Conservation (phyloP, 2,888 invertebrate species). For the Danaus chrysippus region DNA sequence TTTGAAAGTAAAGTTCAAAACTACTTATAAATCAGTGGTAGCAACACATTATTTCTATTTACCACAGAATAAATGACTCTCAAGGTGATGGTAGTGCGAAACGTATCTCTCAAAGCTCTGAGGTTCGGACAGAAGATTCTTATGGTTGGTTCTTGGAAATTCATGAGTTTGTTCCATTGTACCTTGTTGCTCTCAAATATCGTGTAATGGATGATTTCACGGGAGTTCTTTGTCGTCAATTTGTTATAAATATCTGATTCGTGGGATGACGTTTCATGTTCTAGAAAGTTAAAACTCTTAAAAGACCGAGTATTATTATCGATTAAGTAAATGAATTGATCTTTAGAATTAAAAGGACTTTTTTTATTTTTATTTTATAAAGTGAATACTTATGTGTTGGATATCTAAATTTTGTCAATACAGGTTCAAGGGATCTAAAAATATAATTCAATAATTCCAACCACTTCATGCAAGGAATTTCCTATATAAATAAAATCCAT, state of each 20-base stretch:
- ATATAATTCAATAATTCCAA: too few species aligned
- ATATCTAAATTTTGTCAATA: too few species aligned
- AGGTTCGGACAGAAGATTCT: slow-evolving; percentile 74
- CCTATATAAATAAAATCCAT: too few species aligned
- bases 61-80: slow-evolving; percentile 76
- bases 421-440: too few species aligned
- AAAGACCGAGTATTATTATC: too few species aligned
- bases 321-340: too few species aligned
- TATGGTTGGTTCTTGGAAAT: slow-evolving; percentile 73
- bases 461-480: too few species aligned
- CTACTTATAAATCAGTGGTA: too few species aligned
- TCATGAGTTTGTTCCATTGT: slow-evolving; percentile 75
- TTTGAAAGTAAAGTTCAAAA: too few species aligned
- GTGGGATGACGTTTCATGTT: slow-evolving; percentile 42
- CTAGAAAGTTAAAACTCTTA: slow-evolving; percentile 18
- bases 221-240: slow-evolving; percentile 47
- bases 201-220: slow-evolving; percentile 55
- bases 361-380: too few species aligned
- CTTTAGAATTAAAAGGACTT: too few species aligned
- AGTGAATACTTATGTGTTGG: too few species aligned
- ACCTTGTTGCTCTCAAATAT: slow-evolving; percentile 72
- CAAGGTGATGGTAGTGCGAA: slow-evolving; percentile 70
- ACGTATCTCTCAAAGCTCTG: slow-evolving; percentile 74
- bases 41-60: slow-evolving; percentile 13
- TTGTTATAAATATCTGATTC: slow-evolving; percentile 52